These are phyloP conservation scores for Onthophagus sagittarius DNA, from an alignment of 2,888 invertebrate species.

Conservation along the genomic window DNA sequence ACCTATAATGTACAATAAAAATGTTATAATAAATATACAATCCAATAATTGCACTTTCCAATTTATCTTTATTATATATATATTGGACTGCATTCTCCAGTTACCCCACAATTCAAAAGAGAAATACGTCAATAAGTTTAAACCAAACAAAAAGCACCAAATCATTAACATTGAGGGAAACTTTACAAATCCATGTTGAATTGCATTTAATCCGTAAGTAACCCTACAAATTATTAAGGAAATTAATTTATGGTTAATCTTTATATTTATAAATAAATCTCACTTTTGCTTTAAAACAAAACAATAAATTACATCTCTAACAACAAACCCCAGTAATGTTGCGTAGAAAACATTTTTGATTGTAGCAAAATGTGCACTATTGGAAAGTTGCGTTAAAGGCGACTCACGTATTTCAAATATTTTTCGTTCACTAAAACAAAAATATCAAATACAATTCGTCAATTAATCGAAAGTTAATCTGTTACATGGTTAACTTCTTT, in stretches of 20 bases:
- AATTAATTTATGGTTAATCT: not conserved
- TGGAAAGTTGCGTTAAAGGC: not conserved
- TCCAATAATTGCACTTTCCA: too few relatives aligned
- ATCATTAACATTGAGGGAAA: slow-evolving; percentile 50
- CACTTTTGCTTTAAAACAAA: not conserved
- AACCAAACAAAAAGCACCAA: slow-evolving; percentile 21
- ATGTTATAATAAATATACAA: too few relatives aligned
- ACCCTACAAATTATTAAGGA: slow-evolving; percentile 44
- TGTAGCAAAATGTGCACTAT: not conserved
- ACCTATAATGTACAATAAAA: too few relatives aligned
- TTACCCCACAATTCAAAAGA: slow-evolving; percentile 53
- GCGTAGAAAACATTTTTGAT: slow-evolving; percentile 8
- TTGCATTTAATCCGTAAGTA: slow-evolving; percentile 57
- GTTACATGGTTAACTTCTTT: not conserved
- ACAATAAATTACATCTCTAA: not conserved
- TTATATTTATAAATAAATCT: not conserved
- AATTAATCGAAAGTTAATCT: not conserved
- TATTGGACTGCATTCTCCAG: slow-evolving; percentile 28
- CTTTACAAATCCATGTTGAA: slow-evolving; percentile 58
- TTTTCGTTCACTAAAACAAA: slow-evolving; percentile 1
- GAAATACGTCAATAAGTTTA: slow-evolving; percentile 44
- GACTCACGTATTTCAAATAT: not conserved
- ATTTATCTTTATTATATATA: not conserved
- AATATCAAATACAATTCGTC: not conserved
- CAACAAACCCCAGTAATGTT: not conserved